These are phyloP conservation scores for Drosophila sturtevanti DNA, from an alignment of 1,140 invertebrate species.

Conservation along the genomic window DNA sequence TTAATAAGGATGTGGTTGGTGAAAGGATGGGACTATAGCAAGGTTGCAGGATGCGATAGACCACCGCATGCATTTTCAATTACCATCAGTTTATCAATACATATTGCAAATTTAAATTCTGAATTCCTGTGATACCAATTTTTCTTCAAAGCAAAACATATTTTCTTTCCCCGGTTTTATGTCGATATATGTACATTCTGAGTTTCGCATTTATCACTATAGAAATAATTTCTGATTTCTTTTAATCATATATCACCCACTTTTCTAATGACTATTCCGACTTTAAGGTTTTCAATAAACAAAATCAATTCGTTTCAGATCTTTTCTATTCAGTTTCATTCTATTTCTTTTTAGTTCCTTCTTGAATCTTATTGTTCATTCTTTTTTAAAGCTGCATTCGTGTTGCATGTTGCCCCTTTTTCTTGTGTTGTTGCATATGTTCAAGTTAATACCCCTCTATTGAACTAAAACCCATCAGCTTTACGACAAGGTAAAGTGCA, in stretches of 20 bases:
- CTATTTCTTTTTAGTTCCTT: not conserved
- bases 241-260: too few relatives aligned
- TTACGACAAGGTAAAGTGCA: slow-evolving; percentile 57
- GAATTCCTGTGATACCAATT: too few relatives aligned
- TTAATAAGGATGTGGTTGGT: slow-evolving; percentile 25
- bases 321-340: not conserved
- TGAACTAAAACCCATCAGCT: slow-evolving; percentile 1
- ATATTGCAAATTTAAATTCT: too few relatives aligned
- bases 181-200: too few relatives aligned
- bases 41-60: not conserved
- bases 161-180: too few relatives aligned
- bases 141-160: too few relatives aligned
- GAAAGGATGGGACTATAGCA: not conserved
- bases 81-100: not conserved
- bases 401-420: not conserved
- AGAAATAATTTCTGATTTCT: too few relatives aligned
- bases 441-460: slow-evolving; percentile 1
- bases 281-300: not conserved
- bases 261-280: too few relatives aligned
- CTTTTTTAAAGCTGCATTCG: not conserved
- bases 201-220: too few relatives aligned
- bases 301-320: not conserved
- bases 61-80: not conserved
- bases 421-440: not conserved
- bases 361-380: not conserved